Evolutionary conservation across 2,888 invertebrate species (phyloP).

Genomic region (Pseudococcus viburni): DNA sequence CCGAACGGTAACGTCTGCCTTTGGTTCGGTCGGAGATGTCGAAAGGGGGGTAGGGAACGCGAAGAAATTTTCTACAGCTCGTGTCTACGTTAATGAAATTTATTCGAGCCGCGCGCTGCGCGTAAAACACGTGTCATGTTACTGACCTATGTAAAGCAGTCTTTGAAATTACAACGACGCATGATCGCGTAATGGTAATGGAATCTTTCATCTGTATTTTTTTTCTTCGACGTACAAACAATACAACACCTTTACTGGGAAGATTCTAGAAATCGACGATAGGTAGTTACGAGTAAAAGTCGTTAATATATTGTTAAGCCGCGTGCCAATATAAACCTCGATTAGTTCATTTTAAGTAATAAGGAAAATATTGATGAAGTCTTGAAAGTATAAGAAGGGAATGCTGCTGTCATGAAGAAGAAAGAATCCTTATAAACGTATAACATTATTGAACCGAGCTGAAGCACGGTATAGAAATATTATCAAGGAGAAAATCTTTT

Average conservation of each 20-base stretch:
- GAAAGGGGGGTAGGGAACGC: neutral
- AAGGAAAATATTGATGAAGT: conserved; percentile 57
- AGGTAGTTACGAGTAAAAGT: neutral
- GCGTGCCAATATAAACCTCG: neutral
- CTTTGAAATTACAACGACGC: conserved; percentile 23
- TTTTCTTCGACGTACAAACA: neutral
- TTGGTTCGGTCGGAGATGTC: neutral
- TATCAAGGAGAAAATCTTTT: conserved; percentile 55
- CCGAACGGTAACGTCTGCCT: conserved; percentile 19
- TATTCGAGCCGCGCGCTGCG: conserved; percentile 4
- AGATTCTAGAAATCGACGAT: neutral
- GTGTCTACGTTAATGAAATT: conserved; percentile 23
- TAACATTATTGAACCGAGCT: conserved; percentile 54
- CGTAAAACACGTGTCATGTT: conserved; percentile 28
- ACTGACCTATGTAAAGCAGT: conserved; percentile 21
- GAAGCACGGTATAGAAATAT: conserved; percentile 36
- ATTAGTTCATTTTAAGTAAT: conserved; percentile 32
- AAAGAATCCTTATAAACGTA: conserved; percentile 54
- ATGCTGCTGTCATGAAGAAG: conserved; percentile 47
- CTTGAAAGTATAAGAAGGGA: conserved; percentile 27
- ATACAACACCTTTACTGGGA: neutral
- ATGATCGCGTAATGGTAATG: neutral
- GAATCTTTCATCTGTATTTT: neutral
- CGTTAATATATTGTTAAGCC: conserved; percentile 20
- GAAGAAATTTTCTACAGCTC: neutral